Evolutionary conservation across 2,113 vertebrate genomes (phyloP).

Genomic region (Sinocyclocheilus anophthalmus): DNA sequence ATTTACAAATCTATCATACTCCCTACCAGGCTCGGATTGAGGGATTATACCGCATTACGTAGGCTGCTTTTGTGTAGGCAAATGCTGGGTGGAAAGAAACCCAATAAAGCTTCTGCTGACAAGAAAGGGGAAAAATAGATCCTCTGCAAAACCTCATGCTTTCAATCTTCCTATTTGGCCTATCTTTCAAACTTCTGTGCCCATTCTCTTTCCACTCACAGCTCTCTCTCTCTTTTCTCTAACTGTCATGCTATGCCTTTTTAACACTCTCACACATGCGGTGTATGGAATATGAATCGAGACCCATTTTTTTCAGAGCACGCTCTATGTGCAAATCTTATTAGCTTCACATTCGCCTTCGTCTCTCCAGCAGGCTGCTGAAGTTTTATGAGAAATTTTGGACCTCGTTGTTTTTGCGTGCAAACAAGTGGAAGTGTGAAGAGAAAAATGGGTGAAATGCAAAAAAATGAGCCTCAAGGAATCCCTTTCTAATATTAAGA

Average conservation of each 20-base stretch:
- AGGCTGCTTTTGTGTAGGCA: slow-evolving; percentile 82
- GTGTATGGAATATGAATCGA: slow-evolving; percentile 7
- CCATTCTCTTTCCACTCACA: slow-evolving; percentile 4
- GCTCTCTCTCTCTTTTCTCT: background rate
- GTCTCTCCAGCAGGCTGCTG: background rate
- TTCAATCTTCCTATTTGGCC: slow-evolving; percentile 8
- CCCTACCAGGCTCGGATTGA: slow-evolving; percentile 82
- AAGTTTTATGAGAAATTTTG: background rate
- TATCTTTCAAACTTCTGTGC: background rate
- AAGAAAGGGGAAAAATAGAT: slow-evolving; percentile 59
- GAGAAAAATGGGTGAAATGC: background rate
- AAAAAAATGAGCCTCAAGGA: background rate
- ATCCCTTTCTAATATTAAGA: background rate
- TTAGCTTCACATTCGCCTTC: slow-evolving; percentile 8
- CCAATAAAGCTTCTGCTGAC: slow-evolving; percentile 49
- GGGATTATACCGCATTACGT: slow-evolving; percentile 84
- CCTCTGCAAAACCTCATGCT: background rate
- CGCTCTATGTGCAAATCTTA: slow-evolving; percentile 4
- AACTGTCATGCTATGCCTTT: slow-evolving; percentile 12
- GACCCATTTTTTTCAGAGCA: background rate
- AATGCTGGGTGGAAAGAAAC: slow-evolving; percentile 70
- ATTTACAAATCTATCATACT: slow-evolving; percentile 87
- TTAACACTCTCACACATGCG: slow-evolving; percentile 5
- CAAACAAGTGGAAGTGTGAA: slow-evolving; percentile 8
- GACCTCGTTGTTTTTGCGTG: background rate